These are phyloP conservation scores for Oopsacas minuta DNA, from an alignment of 37 sponge, comb jelly and placozoan species.

Conservation along the genomic window DNA sequence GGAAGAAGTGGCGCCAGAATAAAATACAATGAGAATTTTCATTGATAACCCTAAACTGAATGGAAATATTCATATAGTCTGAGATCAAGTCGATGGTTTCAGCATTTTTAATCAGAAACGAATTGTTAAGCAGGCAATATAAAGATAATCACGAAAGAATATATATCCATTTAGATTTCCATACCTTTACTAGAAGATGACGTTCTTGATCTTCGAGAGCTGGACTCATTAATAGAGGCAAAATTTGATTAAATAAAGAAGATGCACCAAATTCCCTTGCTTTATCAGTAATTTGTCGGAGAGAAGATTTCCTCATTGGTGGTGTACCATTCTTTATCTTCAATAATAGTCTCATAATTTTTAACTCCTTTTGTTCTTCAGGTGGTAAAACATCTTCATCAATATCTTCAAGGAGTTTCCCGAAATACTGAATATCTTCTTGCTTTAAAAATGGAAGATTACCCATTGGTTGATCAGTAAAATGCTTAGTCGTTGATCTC, in stretches of 20 bases:
- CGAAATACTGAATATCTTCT: conserved; percentile 95
- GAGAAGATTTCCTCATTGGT: conserved; percentile 96
- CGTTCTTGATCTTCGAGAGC: conserved; percentile 88
- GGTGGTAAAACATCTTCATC: conserved; percentile 73
- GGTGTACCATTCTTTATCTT: conserved; percentile 99
- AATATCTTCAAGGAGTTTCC: conserved; percentile 68
- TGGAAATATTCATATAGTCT: too few relatives aligned
- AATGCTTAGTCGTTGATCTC: conserved; percentile 13
- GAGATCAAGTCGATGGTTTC: too few relatives aligned
- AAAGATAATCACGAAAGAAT: too few relatives aligned
- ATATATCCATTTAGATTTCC: background rate
- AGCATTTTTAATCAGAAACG: too few relatives aligned
- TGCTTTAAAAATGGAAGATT: conserved; percentile 88
- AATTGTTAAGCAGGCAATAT: too few relatives aligned
- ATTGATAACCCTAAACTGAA: too few relatives aligned
- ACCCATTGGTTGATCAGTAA: conserved; percentile 26
- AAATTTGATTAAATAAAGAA: conserved; percentile 93
- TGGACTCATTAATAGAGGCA: conserved; percentile 95
- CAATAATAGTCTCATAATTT: conserved; percentile 85
- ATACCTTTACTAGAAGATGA: conserved; percentile 88
- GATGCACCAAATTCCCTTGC: conserved; percentile 96
- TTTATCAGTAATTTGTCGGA: conserved; percentile 93
- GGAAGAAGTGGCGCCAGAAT: too few relatives aligned
- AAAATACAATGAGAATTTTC: too few relatives aligned
- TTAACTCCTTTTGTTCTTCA: conserved; percentile 93